Evolutionary conservation across 2,797 vertebrate genomes (phyloP).

Genomic region (Pseudochaenichthys georgianus): DNA sequence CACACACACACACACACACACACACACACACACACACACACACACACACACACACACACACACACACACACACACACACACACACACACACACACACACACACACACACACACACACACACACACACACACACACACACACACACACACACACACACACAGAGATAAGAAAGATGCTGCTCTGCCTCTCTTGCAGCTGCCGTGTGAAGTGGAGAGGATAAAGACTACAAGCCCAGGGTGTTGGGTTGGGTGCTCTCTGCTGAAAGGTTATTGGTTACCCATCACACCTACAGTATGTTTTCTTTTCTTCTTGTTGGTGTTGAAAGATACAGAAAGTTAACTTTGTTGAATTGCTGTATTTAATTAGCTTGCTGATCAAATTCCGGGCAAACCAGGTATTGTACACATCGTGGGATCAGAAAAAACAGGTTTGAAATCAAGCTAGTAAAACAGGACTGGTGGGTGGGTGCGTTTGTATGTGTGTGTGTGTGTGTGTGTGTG

Average conservation of each 20-base stretch:
- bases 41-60: no score
- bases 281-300: background rate
- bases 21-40: no score
- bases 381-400: background rate
- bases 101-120: constrained; percentile 28
- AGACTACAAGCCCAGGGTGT: constrained; percentile 59
- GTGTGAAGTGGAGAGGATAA: constrained; percentile 75
- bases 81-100: constrained; percentile 49
- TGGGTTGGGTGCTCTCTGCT: constrained; percentile 57
- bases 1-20: constrained; percentile 38
- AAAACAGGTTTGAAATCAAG: background rate
- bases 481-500: no score
- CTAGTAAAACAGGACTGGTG: background rate
- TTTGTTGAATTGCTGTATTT: background rate
- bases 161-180: constrained; percentile 74
- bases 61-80: no score
- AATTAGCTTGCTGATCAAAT: background rate
- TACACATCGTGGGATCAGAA: background rate
- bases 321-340: background rate
- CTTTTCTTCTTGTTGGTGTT: background rate
- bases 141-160: constrained; percentile 20
- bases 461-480: no score
- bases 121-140: constrained; percentile 26
- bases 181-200: constrained; percentile 57
- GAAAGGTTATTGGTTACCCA: constrained; percentile 49